Conservation (phyloP, 2,888 invertebrate genomes). For the Halictus quadricinctus region DNA sequence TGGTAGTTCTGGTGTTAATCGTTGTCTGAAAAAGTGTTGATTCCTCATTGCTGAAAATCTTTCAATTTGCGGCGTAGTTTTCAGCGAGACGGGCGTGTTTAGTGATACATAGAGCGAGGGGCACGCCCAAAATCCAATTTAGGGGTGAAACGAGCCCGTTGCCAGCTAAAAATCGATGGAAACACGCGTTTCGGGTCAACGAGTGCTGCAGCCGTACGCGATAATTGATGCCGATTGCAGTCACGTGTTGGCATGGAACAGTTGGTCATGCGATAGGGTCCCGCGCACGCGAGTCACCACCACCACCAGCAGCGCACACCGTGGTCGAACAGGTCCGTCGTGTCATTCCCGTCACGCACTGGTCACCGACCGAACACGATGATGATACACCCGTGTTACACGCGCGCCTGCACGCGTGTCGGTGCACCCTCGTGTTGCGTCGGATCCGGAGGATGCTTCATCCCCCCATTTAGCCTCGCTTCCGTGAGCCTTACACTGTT, state of each 20-base stretch:
- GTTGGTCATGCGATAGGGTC: constrained; percentile 25
- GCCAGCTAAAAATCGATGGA: neutral
- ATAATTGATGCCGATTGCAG: constrained; percentile 50
- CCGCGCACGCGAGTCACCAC: constrained; percentile 29
- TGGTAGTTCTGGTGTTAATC: no score
- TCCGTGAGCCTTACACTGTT: constrained; percentile 5
- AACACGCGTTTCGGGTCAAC: constrained; percentile 21
- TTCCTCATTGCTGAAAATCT: neutral
- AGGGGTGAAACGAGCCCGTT: neutral
- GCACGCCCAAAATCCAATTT: constrained; percentile 31
- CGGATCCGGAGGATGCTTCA: constrained; percentile 1
- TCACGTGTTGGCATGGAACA: constrained; percentile 28
- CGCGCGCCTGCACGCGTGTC: constrained; percentile 21
- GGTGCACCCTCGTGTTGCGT: constrained; percentile 4
- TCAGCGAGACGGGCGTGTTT: neutral
- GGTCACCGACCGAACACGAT: constrained; percentile 43
- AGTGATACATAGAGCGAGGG: no score
- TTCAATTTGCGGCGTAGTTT: neutral
- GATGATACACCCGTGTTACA: constrained; percentile 21
- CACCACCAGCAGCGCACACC: neutral
- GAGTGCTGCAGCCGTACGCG: constrained; percentile 10
- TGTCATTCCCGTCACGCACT: constrained; percentile 40
- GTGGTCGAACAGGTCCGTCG: constrained; percentile 32
- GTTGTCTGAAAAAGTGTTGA: neutral
- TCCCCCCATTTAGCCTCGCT: neutral